Evolutionary conservation across 2,888 invertebrate species (phyloP).

Genomic region (Eristalinus aeneus): DNA sequence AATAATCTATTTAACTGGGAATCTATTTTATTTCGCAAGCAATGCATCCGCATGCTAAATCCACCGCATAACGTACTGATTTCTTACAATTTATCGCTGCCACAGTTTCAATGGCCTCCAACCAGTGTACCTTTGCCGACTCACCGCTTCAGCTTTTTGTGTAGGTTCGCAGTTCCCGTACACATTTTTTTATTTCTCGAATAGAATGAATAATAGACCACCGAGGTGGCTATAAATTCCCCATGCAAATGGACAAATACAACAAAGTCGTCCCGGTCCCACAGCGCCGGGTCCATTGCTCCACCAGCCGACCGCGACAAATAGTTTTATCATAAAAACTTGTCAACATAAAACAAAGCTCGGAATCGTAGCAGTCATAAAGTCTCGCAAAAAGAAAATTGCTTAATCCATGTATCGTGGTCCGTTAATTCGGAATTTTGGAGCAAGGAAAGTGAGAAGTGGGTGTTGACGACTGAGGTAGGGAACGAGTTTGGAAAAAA

Average conservation of each 20-base stretch:
- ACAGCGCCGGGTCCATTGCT: constrained; percentile 28
- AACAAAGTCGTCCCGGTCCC: constrained; percentile 31
- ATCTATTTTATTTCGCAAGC: background rate
- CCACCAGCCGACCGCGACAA: constrained; percentile 62
- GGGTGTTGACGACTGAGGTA: background rate
- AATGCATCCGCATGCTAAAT: background rate
- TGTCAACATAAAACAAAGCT: constrained; percentile 62
- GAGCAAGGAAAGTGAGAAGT: background rate
- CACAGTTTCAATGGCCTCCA: constrained; percentile 41
- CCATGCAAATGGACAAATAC: constrained; percentile 64
- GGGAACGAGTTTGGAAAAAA: background rate
- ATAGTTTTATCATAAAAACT: constrained; percentile 64
- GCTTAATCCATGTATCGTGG: constrained; percentile 38
- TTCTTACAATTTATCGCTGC: constrained; percentile 18
- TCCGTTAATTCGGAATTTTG: background rate
- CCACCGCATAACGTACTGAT: background rate
- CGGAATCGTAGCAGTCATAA: constrained; percentile 34
- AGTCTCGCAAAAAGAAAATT: constrained; percentile 50
- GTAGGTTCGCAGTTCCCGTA: constrained; percentile 18
- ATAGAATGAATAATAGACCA: constrained; percentile 68
- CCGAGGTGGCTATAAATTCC: constrained; percentile 62
- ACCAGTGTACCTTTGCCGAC: constrained; percentile 46
- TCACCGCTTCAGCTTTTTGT: constrained; percentile 46
- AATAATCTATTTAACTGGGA: too few species aligned
- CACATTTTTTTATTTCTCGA: constrained; percentile 30